Base-by-base conservation (phyloP, 2,888 invertebrate species). In the Drosophila histrio region DNA sequence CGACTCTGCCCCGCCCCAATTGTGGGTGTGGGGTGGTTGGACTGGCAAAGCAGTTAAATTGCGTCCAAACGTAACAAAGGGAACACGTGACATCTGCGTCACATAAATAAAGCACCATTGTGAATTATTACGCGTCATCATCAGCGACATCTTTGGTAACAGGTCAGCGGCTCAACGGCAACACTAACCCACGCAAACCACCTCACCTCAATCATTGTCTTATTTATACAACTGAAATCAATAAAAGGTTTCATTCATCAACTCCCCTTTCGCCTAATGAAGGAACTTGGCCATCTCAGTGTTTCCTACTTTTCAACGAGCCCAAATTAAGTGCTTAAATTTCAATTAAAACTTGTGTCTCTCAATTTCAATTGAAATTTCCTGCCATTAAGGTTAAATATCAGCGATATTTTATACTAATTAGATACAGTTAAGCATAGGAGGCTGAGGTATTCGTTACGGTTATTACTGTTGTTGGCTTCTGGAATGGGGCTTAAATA, bases 291-390 rank as follows among this genome's bases (percentile, higher is more conserved):
- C 39, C 39, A 38, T 39, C 26, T 11, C 21, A 21, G 9, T 1
- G 28, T 15, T 15, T 22, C 9, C 53, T 32, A 32, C 53, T 54
- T 54, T 17, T 32, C 13, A 19, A 2, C 28, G 13, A 8, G 21
- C 9, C 49, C 61, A 77, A 85, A 81, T 88, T 79, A 86, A 83
- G 86, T 86, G 86, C 88, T 88, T 86, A 88, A 88, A 79, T 82
- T 84, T 88, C 84, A 84, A 88, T 84, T 84, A 86, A 83, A 84
- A 82, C 70, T 84, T 88, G 67, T 63, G 57, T 71, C 67, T 52
- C 47, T 46, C 58, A 36, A 64, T 64, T 64, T 63, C 76, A 76
- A 64, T 61, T 61, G 62, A 36, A 60, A 22, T 49, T 54, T 43
- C 47, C 44, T 3, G 36, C 36, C 77, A 83, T 79, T 86, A 64